Base-by-base conservation (phyloP, 2,888 invertebrate species). In the Athalia cordata region DNA sequence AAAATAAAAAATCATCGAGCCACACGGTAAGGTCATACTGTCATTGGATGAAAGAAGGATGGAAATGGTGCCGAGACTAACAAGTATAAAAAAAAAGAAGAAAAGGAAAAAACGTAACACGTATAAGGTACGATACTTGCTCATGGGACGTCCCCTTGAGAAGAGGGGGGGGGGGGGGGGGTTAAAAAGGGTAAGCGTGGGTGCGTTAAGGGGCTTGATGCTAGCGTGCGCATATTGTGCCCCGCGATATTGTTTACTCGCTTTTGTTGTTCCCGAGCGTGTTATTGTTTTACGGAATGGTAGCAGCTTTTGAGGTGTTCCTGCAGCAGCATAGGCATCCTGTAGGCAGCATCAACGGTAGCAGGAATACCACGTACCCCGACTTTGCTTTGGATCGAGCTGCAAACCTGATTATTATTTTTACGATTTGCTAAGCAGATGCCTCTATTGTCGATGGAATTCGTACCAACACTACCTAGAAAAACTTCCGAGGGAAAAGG, bases 381-480 rank as follows among this genome's bases (percentile, higher is more conserved):
- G 80, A 78, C 78, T 78, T 77, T 61, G 52, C 66, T 66, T 45
- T 75, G 81, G 68, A 81, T 83, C 85, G 83, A 80, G 85, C 29
- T 29, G 29, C 79, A 86, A 88, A 88, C 87, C 85, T 87, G 86
- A 88, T 89, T 89, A 89, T 87, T n/a, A 55, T 88, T 88, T 86
- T 88, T 81, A 86, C 86, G 86, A 88, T 87, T 86, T 88, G 85
- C 86, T 86, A 86, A 89, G 86, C 86, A 87, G 86, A 87, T 87
- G 84, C 84, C 80, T 82, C 78, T 78, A 75, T 75, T 75, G 75
- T 75, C 29, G 59, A 11, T 50, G 75, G 52, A 64, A 75, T 61
- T 75, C 61, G 62, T 62, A 8, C 13, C 8, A 29, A 29, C 29
- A 29, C 29, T 29, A 29, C 1, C 29, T 29, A 29, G 29, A 2